A percentile compares a stretch with the other conserved stretches of the same genome.
Conservation (phyloP, 2,113 vertebrate species). For the Sinocyclocheilus anshuiensis region DNA sequence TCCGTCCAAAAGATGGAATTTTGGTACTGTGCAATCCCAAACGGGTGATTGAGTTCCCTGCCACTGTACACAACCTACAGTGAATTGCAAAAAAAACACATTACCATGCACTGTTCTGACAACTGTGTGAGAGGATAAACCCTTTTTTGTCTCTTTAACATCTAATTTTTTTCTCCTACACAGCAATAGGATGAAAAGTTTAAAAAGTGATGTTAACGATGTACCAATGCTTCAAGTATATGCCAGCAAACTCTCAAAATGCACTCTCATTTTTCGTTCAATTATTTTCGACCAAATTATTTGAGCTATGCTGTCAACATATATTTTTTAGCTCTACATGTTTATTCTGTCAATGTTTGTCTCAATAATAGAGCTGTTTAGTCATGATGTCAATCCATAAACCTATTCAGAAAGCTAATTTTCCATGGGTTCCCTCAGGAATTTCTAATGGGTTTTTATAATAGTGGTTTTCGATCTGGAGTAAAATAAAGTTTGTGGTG, state of each 20-base stretch:
- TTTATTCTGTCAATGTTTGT: constrained; percentile 8
- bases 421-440: constrained; percentile 4
- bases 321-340: not conserved
- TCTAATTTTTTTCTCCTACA: not conserved
- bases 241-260: not conserved
- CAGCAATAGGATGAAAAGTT: not conserved
- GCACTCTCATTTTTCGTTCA: not conserved
- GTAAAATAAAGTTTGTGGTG: not conserved
- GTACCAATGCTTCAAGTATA: not conserved
- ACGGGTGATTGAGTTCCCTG: constrained; percentile 96
- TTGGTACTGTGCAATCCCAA: constrained; percentile 91
- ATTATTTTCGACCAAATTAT: not conserved
- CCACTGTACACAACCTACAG: constrained; percentile 91
- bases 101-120: not conserved
- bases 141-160: not conserved
- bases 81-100: constrained; percentile 39
- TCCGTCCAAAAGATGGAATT: constrained; percentile 97
- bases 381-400: not conserved
- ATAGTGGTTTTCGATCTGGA: not conserved
- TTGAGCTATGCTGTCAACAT: not conserved
- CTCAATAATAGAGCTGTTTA: constrained; percentile 3
- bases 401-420: constrained; percentile 12
- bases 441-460: constrained; percentile 10
- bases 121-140: constrained; percentile 21
- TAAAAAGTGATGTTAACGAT: not conserved